A percentile compares a stretch with the other conserved stretches of the same genome.
Conservation (phyloP, 2,797 vertebrate species). For the Eospalax fontanierii region DNA sequence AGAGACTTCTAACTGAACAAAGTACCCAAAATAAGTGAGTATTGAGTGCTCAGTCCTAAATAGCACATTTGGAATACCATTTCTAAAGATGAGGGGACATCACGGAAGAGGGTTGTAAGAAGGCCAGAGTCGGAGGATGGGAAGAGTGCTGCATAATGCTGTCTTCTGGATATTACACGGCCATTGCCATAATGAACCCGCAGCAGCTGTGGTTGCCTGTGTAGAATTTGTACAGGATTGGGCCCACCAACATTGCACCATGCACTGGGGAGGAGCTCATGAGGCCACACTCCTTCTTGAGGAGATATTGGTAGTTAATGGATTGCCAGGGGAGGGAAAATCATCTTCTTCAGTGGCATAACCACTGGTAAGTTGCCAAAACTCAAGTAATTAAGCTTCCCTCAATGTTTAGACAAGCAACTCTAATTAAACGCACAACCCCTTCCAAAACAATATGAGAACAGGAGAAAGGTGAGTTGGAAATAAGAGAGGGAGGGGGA, state of each 20-base stretch:
- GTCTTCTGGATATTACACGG: too few relatives aligned
- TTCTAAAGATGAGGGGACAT: neutral
- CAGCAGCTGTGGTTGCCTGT: neutral
- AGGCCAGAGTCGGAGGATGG: neutral
- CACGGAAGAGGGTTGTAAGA: neutral
- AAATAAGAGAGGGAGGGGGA: too few relatives aligned
- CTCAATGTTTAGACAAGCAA: neutral
- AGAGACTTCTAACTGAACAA: neutral
- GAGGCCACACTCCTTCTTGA: too few relatives aligned
- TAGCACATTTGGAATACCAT: neutral
- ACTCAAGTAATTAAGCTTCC: neutral
- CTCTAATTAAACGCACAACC: neutral
- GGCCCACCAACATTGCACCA: neutral
- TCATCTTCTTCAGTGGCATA: neutral
- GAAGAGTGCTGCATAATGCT: neutral
- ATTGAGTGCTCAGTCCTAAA: neutral
- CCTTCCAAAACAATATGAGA: too few relatives aligned
- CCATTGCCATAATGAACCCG: too few relatives aligned
- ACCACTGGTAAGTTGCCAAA: neutral
- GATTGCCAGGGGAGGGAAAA: too few relatives aligned
- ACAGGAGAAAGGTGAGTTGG: too few relatives aligned
- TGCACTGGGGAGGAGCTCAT: neutral
- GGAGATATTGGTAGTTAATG: neutral
- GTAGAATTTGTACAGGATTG: neutral
- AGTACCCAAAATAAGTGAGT: neutral